Conservation (phyloP, 2,797 vertebrate species). For the Oreonectes daqikongensis region DNA sequence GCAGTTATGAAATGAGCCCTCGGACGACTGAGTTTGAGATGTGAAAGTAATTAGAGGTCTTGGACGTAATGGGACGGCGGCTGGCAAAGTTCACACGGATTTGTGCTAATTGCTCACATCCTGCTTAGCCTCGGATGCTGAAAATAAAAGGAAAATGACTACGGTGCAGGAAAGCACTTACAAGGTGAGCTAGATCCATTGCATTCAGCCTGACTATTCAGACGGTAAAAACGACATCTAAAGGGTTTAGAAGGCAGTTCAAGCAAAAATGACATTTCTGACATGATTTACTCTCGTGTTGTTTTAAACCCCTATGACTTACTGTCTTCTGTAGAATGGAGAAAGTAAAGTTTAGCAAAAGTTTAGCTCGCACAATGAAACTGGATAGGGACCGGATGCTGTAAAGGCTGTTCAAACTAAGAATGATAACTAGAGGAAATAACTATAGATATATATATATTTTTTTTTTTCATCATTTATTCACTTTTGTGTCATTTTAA, state of each 20-base stretch:
- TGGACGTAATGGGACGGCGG: conserved; percentile 41
- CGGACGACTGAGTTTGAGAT: conserved; percentile 55
- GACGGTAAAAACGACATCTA: conserved; percentile 8
- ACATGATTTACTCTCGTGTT: not conserved
- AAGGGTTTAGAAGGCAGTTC: not conserved
- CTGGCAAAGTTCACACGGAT: conserved; percentile 49
- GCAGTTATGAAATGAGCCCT: conserved; percentile 62
- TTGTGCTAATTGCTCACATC: conserved; percentile 58
- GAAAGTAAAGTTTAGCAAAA: not conserved
- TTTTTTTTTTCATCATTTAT: too few species aligned
- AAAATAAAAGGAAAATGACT: conserved; percentile 38
- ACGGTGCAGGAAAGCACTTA: conserved; percentile 16
- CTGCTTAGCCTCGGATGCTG: conserved; percentile 39
- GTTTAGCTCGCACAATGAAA: not conserved
- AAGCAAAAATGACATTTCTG: not conserved
- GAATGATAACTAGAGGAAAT: too few species aligned
- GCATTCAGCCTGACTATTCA: conserved; percentile 15
- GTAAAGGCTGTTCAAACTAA: too few species aligned
- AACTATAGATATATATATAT: too few species aligned
- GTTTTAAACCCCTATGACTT: not conserved
- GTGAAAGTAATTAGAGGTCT: conserved; percentile 67
- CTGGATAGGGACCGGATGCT: not conserved
- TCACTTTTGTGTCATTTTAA: too few species aligned
- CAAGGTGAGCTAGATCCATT: conserved; percentile 18
- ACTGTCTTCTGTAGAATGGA: not conserved